Evolutionary conservation across 2,888 invertebrate species (phyloP).

Genomic region (Eupithecia dodoneata): DNA sequence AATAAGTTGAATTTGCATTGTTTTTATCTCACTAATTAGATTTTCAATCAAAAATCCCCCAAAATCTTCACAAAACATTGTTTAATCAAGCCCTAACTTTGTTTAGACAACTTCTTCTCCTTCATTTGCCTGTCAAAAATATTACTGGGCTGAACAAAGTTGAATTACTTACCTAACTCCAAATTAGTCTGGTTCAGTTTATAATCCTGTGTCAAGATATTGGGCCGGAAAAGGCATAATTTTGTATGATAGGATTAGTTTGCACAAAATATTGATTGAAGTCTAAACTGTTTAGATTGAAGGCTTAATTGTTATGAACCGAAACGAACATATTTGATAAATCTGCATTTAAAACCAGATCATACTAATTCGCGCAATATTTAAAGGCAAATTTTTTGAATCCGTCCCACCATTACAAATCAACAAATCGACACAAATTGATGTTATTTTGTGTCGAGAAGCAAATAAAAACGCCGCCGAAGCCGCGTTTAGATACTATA

Average conservation of each 20-base stretch:
- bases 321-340: no score
- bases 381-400: no score
- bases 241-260: background rate
- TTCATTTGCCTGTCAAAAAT: constrained; percentile 41
- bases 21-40: background rate
- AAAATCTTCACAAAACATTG: background rate
- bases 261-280: background rate
- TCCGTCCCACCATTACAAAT: no score
- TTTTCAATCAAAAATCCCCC: constrained; percentile 10
- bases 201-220: constrained; percentile 7
- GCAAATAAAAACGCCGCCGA: background rate
- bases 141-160: constrained; percentile 44
- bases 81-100: constrained; percentile 42
- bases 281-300: background rate
- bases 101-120: constrained; percentile 39
- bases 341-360: no score
- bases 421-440: no score
- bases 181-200: constrained; percentile 49
- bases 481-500: background rate
- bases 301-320: background rate
- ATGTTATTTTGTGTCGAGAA: background rate
- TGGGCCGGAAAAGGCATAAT: background rate
- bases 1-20: background rate
- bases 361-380: no score
- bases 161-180: constrained; percentile 48